Evolutionary conservation across 2,797 vertebrate genomes (phyloP).

Genomic region (Ataeniobius toweri): DNA sequence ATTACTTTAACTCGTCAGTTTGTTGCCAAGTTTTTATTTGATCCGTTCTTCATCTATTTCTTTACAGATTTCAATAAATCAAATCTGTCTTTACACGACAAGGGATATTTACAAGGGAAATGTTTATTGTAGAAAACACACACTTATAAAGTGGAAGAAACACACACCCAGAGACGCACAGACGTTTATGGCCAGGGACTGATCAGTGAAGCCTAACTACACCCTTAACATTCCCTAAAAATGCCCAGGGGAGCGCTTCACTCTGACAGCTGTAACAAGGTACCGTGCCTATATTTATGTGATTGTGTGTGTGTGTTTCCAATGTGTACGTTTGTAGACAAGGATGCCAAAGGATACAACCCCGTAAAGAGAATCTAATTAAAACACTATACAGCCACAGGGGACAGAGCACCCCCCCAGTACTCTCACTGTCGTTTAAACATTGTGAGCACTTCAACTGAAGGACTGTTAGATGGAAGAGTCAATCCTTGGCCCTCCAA

Average conservation of each 20-base stretch:
- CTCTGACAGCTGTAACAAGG: conserved; percentile 76
- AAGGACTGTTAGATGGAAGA: conserved; percentile 58
- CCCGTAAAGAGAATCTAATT: conserved; percentile 78
- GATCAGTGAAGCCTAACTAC: conserved; percentile 68
- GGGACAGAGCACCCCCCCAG: conserved; percentile 50
- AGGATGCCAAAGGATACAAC: conserved; percentile 74
- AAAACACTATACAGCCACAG: conserved; percentile 71
- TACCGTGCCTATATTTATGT: conserved; percentile 61
- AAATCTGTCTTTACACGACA: conserved; percentile 45
- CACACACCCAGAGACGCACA: conserved; percentile 21
- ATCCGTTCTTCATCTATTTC: conserved; percentile 18
- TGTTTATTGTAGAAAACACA: conserved; percentile 55
- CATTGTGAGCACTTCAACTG: conserved; percentile 58
- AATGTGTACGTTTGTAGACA: conserved; percentile 51
- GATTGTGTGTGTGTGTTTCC: conserved; percentile 32
- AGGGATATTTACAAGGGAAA: conserved; percentile 49
- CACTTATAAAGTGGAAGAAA: conserved; percentile 44
- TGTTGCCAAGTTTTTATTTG: conserved; percentile 23
- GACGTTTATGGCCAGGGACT: conserved; percentile 60
- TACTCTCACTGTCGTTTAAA: conserved; percentile 51
- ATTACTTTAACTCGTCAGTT: conserved; percentile 3
- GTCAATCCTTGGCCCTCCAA: conserved; percentile 51
- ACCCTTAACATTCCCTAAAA: conserved; percentile 60
- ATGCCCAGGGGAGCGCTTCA: conserved; percentile 56
- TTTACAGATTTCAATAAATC: conserved; percentile 29